Base-by-base conservation (phyloP, 2,113 vertebrate species). In the Okapia johnstoni region DNA sequence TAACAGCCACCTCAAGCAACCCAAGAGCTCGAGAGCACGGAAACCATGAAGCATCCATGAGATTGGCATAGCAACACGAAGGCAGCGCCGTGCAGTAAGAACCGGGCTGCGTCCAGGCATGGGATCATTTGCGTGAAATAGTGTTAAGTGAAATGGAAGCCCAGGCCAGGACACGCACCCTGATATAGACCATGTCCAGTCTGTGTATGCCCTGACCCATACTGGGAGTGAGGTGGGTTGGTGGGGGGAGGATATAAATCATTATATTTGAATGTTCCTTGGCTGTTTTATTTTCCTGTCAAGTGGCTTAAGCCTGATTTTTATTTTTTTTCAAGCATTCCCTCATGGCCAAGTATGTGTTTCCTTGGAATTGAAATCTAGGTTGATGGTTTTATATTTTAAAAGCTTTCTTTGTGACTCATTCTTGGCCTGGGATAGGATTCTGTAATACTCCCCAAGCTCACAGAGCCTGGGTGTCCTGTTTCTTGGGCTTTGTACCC, bases 351-450 rank as follows among this genome's bases (percentile, higher is more conserved):
- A 98, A 98, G 98, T 98, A 97, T 98, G 81, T 98, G 96, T 98
- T 98, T 98, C 98, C 96, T 98, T 98, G 97, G 96, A 96, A 95
- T 92, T 98, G 93, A 96, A 98, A 98, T 97, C 98, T 97, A 95
- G 97, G 57, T 97, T 98, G 97, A 97, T 98, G 98, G 94, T 98
- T 98, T 98, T 98, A 84, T 91, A 94, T 94, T 98, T 97, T 98
- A 95, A 94, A 98, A 95, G 96, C 93, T 98, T 98, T 97, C 95
- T 95, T 73, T 95, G 94, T 98, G 98, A 98, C 97, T 99, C 97
- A 98, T 93, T 95, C 88, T 96, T 98, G 93, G 97, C 97, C n/a
- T 13, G 61, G 52, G 54, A 23, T 57, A 48, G 90, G 85, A 80
- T 91, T 93, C 97, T 57, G 77, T 81, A 90, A 96, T 91, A 85